Evolutionary conservation across 2,888 invertebrate species (phyloP).

Genomic region (Pristionchus mayeri): DNA sequence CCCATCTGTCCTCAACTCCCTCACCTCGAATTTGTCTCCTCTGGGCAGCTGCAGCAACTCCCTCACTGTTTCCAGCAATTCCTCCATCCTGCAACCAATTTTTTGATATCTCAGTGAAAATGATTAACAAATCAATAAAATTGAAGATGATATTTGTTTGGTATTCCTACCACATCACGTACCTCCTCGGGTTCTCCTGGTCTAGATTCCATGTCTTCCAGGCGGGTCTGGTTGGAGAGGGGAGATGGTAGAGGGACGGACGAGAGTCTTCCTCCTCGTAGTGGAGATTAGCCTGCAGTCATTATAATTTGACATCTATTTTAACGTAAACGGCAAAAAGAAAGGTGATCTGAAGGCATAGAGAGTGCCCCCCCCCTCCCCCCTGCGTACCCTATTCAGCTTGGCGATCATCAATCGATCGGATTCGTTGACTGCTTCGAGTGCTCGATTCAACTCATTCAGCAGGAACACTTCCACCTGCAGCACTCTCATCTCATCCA

Average conservation of each 20-base stretch:
- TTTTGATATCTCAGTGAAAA: neutral
- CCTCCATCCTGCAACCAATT: constrained; percentile 56
- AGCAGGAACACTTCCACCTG: constrained; percentile 63
- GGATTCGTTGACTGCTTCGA: constrained; percentile 64
- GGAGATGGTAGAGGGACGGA: constrained; percentile 64
- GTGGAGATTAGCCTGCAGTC: constrained; percentile 26
- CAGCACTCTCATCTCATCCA: neutral
- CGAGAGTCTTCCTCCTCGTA: constrained; percentile 54
- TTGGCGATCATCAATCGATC: constrained; percentile 62
- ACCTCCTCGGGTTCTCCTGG: constrained; percentile 50
- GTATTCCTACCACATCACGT: too few relatives aligned
- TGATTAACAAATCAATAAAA: neutral
- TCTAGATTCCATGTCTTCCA: constrained; percentile 68
- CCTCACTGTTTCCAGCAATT: constrained; percentile 61
- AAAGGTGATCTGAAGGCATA: too few relatives aligned
- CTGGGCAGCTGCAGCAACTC: constrained; percentile 63
- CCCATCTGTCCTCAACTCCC: constrained; percentile 3
- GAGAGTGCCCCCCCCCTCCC: too few relatives aligned
- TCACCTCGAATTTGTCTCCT: constrained; percentile 52
- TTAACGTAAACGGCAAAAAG: too few relatives aligned
- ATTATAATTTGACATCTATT: too few relatives aligned
- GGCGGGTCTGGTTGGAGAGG: constrained; percentile 64
- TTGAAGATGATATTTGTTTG: neutral
- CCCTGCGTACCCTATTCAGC: constrained; percentile 55
- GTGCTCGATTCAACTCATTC: constrained; percentile 61